Evolutionary conservation across 2,888 invertebrate genomes (phyloP), one percentile per base, ranked within the genome.

Genomic region (Lasius fuliginosus): DNA sequence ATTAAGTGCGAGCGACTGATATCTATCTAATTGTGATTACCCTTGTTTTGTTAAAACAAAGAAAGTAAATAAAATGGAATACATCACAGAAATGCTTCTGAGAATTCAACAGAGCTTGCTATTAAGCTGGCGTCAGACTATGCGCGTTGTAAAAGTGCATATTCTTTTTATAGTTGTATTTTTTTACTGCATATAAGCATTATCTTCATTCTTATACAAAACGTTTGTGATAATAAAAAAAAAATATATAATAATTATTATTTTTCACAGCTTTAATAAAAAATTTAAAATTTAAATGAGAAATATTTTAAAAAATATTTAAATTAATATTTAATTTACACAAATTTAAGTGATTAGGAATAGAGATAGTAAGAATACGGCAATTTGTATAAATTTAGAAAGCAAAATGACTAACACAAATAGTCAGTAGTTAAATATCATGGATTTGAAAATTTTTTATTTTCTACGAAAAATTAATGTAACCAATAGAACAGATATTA

Each of bases 21-120:
- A 79, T 69, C 56, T 79, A 79, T 79, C 71, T 81, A 71, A 81
- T 81, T 81, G 79, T 81, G 36, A 81, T 81, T 27, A 81, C 36
- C 18, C 62, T 49, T 46, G 60, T 71, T 81, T 81, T 81, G 60
- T 81, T 62, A 71, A 81, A 81, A 69, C 27, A 11, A 69, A 60
- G 71, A 71, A 69, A 71, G 36, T 71, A 71, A 81, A 81, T 81
- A 81, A 81, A 81, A 49, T 79, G 46, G 42, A 53, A 42, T 58
- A 23, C 68, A 79, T 65, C 53, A 40, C 8, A 60, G 18, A 46
- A 79, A 46, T 33, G 11, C 12, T 18, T 56, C 11, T 77, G n/a
- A 77, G 11, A 36, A 15, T 12, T 36, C 2, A 9, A 9, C 9
- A 3, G 23, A 75, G 23, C 30, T 8, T 33, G 4, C 40, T n/a